A percentile compares a stretch with the other conserved stretches of the same genome.
Conservation (phyloP, 2,113 vertebrate genomes). For the Geococcyx californianus region DNA sequence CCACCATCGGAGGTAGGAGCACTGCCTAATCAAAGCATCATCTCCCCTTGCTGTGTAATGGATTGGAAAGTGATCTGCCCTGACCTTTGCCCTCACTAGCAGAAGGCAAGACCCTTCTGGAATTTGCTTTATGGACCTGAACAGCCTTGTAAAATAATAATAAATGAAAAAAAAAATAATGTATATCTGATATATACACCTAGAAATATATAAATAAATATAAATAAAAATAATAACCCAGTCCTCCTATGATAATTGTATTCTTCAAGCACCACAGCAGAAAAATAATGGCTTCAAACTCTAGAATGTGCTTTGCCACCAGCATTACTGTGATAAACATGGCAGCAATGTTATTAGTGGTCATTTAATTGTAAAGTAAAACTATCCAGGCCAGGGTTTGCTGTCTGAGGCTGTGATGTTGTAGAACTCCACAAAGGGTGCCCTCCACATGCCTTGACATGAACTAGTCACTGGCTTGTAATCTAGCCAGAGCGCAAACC, state of each 20-base stretch:
- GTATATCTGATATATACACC: no score
- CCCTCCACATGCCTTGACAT: no score
- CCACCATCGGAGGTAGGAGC: fast-evolving
- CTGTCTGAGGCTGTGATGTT: neutral
- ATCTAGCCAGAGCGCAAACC: neutral
- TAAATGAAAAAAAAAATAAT: neutral
- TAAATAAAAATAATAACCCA: no score
- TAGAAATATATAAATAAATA: no score
- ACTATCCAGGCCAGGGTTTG: neutral
- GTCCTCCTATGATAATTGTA: neutral
- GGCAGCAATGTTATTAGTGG: neutral
- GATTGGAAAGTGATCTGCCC: neutral
- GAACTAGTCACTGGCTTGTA: neutral
- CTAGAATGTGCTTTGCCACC: neutral
- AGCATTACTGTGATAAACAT: neutral
- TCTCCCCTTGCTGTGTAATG: neutral
- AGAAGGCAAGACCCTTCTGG: neutral
- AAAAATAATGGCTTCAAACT: neutral
- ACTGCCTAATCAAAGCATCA: neutral
- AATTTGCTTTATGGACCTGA: neutral
- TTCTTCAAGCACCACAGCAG: neutral
- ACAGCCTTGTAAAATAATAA: neutral
- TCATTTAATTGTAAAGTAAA: neutral
- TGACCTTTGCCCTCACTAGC: neutral
- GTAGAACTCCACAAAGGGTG: no score